phyloP scores from a whole-genome alignment of 2,797 vertebrate genomes.

The Heliangelus exortis region DNA sequence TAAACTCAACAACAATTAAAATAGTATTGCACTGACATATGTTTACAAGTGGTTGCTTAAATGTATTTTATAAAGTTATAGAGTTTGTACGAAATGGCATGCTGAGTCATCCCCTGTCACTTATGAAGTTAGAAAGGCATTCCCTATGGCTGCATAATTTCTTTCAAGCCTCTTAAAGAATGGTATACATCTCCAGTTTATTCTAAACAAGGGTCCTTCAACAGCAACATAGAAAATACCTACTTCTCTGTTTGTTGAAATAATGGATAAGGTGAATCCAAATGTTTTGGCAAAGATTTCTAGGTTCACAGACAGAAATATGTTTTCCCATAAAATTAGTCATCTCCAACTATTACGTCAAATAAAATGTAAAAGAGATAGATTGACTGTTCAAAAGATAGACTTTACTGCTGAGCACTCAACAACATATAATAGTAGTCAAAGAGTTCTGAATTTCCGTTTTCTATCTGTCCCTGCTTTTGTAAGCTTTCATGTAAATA shows the following conservation, averaged over 20 bases:
- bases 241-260: constrained; percentile 39
- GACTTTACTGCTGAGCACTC: not conserved
- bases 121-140: constrained; percentile 52
- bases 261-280: constrained; percentile 46
- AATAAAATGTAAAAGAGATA: not conserved
- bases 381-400: not conserved
- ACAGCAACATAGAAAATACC: constrained; percentile 36
- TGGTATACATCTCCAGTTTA: constrained; percentile 27
- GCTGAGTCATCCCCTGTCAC: constrained; percentile 19
- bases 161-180: constrained; percentile 41
- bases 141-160: constrained; percentile 19
- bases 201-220: constrained; percentile 37
- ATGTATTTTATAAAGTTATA: constrained; percentile 1
- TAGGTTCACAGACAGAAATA: constrained; percentile 1
- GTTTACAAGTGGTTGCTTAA: constrained; percentile 16
- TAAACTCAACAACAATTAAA: constrained; percentile 14
- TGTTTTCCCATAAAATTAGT: constrained; percentile 21
- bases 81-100: not conserved
- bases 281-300: constrained; percentile 45
- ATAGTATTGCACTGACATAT: constrained; percentile 5
- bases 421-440: not conserved
- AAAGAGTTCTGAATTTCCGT: not conserved
- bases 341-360: not conserved
- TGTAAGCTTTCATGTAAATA: not conserved
- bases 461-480: not conserved